Evolutionary conservation across 2,113 vertebrate genomes (phyloP), one percentile per base, ranked within the genome.

Genomic region (Chaetops frenatus): DNA sequence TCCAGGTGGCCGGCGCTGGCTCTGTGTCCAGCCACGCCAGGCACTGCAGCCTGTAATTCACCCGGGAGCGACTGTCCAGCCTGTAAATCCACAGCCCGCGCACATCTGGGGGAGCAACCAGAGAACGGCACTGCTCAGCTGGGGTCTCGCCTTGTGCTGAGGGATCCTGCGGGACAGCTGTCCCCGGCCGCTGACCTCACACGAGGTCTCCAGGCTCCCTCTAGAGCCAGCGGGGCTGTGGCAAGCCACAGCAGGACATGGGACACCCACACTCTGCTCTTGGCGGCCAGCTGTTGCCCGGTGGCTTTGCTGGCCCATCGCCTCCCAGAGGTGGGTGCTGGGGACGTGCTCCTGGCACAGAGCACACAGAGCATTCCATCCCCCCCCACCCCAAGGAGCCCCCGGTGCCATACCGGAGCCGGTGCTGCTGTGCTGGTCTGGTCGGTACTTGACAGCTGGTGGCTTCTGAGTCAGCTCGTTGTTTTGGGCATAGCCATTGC

Each of bases 21-120:
- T 96, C 85, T 3, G 66, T 12, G 0, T 81, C 47, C 81, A 98
- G 27, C 98, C 97, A 97, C 0, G 5, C 44, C n/a, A 98, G 88
- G 77, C 98, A 98, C 61, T 7, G 44, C 81, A 97, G 96, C 24
- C 96, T 92, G 94, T 94, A 98, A 92, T 98, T 98, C 86, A 93
- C 64, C 31, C 25, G 95, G 65, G 94, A 31, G 19, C 5, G 20
- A 38, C 29, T 94, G 65, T 97, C 95, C 48, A 98, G 95, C 3
- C 33, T 66, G 56, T 98, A 98, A n/a, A 98, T 13, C 97, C 98
- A 97, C 47, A 98, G 72, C 12, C 98, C 98, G 0, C 51, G 84
- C 71, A 97, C 27, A 25, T 74, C 98, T 98, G 64, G 42, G 70
- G 42, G 74, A 29, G 16, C 42, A 86, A 79, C 10, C 60, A 1